Base-by-base conservation (phyloP, 1,140 invertebrate genomes). In the Listronotus oregonensis region DNA sequence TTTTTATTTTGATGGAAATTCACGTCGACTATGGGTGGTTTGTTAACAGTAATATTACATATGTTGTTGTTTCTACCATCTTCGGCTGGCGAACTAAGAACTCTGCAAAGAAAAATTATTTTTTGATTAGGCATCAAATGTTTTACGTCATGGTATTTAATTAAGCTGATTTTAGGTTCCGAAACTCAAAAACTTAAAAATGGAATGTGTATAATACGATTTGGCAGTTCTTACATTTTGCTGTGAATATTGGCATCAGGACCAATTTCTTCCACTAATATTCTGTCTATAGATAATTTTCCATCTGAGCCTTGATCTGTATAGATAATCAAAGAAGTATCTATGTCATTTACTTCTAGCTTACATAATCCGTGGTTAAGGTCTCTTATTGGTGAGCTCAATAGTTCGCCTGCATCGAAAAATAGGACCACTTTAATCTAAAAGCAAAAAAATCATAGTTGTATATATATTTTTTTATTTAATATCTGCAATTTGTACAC, bases 311-410 rank as follows among this genome's bases (percentile, higher is more conserved):
- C 90, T 34, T 82, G 82, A 73, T 93, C 90, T 42, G 86, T 89
- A 68, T 86, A 89, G 58, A 86, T 83, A 39, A 89, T 86, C 39
- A 88, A 77, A 6, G 83, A 83, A 1, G 86, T 72, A 21, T 82
- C 83, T 0, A 87, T 82, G 78, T 92, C 90, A n/a, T 87, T 87
- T 8, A 91, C 83, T 32, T 87, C 86, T 31, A 93, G 78, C 71
- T 85, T 87, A 12, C 89, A 89, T 12, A 92, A 78, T 1, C 89
- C 89, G 64, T 88, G 87, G 71, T 87, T 89, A 61, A 88, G 73
- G 72, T 91, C 89, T 12, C 89, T 81, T 1, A 90, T 87, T 1
- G 89, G 89, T 3, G 89, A 91, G 77, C 89, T 90, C 9, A 90
- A 75, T 1, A 90, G 83, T 78, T 91, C 90, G 64, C 90, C 89